Base-by-base conservation (phyloP, 2,888 invertebrate species). In the Crematogaster levior region DNA sequence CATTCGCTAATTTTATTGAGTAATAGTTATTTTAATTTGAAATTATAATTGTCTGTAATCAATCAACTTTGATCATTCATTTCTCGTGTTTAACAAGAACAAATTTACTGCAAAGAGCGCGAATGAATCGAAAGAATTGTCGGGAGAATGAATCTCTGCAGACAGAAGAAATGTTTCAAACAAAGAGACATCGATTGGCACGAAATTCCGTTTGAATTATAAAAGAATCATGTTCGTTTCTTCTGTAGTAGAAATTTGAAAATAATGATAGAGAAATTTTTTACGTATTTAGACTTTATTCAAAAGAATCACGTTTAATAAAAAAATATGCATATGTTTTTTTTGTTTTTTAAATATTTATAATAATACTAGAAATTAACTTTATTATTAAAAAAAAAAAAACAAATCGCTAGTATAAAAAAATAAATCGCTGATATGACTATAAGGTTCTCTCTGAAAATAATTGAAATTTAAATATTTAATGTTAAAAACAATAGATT, bases 81-180 rank as follows among this genome's bases (percentile, higher is more conserved):
- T 18, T 58, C 43, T 79, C 1, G 43, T 70, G 56, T 68, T 77
- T 77, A 79, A 70, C 53, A 56, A 77, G 70, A 51, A 9, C 18
- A 70, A 79, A 79, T 79, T 70, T 30, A 4, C 30, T 58, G 12
- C 34, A 30, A 43, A 68, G 34, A 68, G 34, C 43, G 34, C 34
- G 34, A 30, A 70, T 43, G 24, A 43, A 30, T 56, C 18, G 43
- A 30, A 43, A 21, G 43, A 40, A 51, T 43, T 4, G 3, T 27
- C 2, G 5, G 15, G n/a, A 63, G 12, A 77, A 58, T 56, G 24
- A 46, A 70, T 75, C 40, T 53, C 37, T 15, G 3, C 40, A 56
- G 48, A 51, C 1, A 12, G 48, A 40, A 48, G 46, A 73, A 53
- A 56, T 24, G 12, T n/a, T 40, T 48, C 12, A 66, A 77, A 65